Percentiles rank a stretch among this genome's conserved stretches.
These are phyloP conservation scores for Lindbergichthys nudifrons DNA, from an alignment of 2,797 vertebrate genomes.

Conservation along the genomic window DNA sequence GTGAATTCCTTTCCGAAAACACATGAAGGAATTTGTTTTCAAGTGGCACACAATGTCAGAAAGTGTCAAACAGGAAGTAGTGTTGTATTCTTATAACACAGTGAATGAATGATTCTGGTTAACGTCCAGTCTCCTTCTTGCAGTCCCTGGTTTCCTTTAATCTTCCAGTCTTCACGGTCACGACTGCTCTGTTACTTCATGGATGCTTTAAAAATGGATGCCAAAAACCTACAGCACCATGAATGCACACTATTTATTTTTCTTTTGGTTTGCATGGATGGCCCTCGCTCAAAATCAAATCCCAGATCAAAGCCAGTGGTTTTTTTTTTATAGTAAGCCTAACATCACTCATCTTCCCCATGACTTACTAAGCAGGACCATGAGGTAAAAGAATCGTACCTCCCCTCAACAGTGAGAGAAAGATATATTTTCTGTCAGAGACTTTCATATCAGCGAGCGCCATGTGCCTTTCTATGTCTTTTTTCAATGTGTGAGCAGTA, in stretches of 20 bases:
- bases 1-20: not conserved
- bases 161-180: not conserved
- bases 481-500: conserved; percentile 15
- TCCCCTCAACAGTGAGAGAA: not conserved
- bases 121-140: not conserved
- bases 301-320: conserved; percentile 26
- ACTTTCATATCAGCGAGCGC: conserved; percentile 35
- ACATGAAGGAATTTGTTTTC: not conserved
- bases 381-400: not conserved
- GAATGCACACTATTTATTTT: not conserved
- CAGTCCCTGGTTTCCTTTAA: conserved; percentile 10
- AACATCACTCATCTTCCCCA: conserved; percentile 15
- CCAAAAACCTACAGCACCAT: not conserved
- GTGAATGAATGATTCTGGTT: not conserved
- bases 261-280: conserved; percentile 13
- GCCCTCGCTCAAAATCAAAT: conserved; percentile 19
- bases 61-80: not conserved
- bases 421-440: conserved; percentile 17
- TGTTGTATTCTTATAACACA: not conserved
- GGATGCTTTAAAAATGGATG: conserved; percentile 13
- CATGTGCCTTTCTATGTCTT: conserved; percentile 17
- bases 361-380: not conserved
- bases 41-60: not conserved
- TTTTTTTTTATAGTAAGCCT: conserved; percentile 14
- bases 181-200: not conserved